A percentile compares a stretch with the other conserved stretches of the same genome.
Conservation (phyloP, 2,797 vertebrate genomes). For the Agapornis canus region DNA sequence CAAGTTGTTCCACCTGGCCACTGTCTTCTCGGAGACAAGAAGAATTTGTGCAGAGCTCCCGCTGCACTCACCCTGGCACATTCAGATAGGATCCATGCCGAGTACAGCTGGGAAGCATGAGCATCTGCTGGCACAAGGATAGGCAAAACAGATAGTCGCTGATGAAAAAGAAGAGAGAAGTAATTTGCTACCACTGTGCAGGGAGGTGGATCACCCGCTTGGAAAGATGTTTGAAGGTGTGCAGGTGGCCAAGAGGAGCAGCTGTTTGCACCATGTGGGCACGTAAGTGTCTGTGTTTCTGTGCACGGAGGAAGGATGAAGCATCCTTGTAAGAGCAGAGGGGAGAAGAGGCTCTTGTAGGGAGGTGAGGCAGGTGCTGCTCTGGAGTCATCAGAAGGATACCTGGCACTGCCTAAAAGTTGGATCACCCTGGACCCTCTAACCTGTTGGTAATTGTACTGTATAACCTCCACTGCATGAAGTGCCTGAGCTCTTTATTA, state of each 20-base stretch:
- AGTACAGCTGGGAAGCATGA: neutral
- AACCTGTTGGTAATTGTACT: neutral
- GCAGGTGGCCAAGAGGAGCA: neutral
- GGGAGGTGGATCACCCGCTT: neutral
- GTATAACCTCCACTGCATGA: neutral
- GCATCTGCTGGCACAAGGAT: neutral
- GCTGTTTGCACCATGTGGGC: accelerated
- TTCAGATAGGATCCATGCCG: neutral
- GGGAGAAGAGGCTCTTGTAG: neutral
- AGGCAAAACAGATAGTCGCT: neutral
- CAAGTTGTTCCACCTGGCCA: neutral
- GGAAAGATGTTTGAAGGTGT: neutral
- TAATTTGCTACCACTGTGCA: neutral
- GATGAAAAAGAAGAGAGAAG: neutral
- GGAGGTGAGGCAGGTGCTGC: neutral
- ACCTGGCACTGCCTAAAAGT: neutral
- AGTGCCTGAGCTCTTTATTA: neutral
- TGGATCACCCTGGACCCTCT: neutral
- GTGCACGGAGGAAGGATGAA: neutral
- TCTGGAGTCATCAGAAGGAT: neutral
- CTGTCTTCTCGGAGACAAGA: neutral
- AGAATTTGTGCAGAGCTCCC: neutral
- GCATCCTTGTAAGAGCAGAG: neutral
- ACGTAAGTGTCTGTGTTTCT: neutral
- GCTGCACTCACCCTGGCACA: neutral